phyloP scores from a whole-genome alignment of 2,113 vertebrate genomes.

The Puma concolor region DNA sequence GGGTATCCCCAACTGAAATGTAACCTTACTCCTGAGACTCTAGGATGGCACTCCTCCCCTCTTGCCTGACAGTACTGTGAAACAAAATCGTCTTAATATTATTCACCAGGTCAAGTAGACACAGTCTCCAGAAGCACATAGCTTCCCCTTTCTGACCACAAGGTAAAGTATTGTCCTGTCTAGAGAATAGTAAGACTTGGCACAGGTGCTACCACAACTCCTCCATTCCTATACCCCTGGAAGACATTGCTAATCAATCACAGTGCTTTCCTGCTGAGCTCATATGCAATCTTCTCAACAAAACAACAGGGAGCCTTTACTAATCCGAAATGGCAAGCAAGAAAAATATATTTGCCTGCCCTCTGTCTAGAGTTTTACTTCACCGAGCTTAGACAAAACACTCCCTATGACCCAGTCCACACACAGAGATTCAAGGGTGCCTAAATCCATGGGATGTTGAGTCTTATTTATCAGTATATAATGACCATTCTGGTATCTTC shows the following conservation, averaged over 20 bases:
- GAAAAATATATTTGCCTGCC: slow-evolving; percentile 20
- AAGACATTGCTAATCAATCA: slow-evolving; percentile 72
- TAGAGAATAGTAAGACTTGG: neutral
- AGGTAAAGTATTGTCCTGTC: neutral
- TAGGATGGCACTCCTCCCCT: neutral
- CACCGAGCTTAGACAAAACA: neutral
- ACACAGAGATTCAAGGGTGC: neutral
- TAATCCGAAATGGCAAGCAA: slow-evolving; percentile 52
- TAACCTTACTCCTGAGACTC: neutral
- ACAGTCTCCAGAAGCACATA: neutral
- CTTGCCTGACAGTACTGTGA: neutral
- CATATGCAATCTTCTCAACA: slow-evolving; percentile 48
- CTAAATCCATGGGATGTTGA: neutral
- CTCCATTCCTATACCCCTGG: neutral
- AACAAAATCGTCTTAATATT: slow-evolving; percentile 13
- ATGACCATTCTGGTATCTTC: neutral
- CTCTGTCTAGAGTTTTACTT: slow-evolving; percentile 40
- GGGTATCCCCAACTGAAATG: neutral
- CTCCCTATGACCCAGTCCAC: neutral
- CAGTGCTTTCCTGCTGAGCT: slow-evolving; percentile 49
- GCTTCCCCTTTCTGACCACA: neutral
- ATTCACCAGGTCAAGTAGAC: neutral
- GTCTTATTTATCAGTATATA: neutral
- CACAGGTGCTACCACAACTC: neutral
- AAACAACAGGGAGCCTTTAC: slow-evolving; percentile 46